These are phyloP conservation scores for Xyliphius kryptos DNA, from an alignment of 2,113 vertebrate species.

Conservation along the genomic window DNA sequence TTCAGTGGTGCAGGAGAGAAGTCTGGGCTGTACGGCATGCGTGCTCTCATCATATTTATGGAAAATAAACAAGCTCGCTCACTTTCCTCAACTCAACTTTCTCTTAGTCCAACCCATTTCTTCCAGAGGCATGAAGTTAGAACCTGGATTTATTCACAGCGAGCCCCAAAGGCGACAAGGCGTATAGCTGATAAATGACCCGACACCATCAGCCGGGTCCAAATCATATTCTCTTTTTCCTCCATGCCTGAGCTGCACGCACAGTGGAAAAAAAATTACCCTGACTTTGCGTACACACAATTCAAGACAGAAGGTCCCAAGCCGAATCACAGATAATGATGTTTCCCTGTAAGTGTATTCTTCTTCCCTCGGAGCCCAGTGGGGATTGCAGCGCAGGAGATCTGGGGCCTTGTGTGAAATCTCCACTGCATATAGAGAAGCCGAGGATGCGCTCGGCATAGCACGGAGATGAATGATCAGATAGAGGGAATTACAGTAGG, in stretches of 20 bases:
- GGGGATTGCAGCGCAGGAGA: slow-evolving; percentile 20
- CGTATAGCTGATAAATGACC: slow-evolving; percentile 55
- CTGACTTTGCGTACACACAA: slow-evolving; percentile 40
- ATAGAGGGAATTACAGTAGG: slow-evolving; percentile 30
- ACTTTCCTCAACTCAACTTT: too few relatives aligned
- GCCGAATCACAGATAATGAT: slow-evolving; percentile 48
- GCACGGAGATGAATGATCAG: slow-evolving; percentile 23
- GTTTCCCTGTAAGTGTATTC: slow-evolving; percentile 51
- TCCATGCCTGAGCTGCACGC: slow-evolving; percentile 26
- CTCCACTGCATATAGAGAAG: slow-evolving; percentile 28
- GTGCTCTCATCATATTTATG: too few relatives aligned
- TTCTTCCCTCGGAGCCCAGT: slow-evolving; percentile 16
- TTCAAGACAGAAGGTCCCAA: slow-evolving; percentile 36
- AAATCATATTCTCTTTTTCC: slow-evolving; percentile 44
- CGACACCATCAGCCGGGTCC: slow-evolving; percentile 41
- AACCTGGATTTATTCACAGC: slow-evolving; percentile 47
- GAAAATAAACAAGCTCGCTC: too few relatives aligned
- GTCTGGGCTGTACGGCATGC: too few relatives aligned
- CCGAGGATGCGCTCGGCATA: slow-evolving; percentile 12
- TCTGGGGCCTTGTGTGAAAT: slow-evolving; percentile 20
- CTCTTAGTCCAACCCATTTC: too few relatives aligned
- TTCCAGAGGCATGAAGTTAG: too few relatives aligned
- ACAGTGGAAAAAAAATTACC: slow-evolving; percentile 34
- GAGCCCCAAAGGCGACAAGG: slow-evolving; percentile 45
- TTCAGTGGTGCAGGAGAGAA: too few relatives aligned